phyloP scores from a whole-genome alignment of 2,797 vertebrate genomes.

The Geotrypetes seraphini region DNA sequence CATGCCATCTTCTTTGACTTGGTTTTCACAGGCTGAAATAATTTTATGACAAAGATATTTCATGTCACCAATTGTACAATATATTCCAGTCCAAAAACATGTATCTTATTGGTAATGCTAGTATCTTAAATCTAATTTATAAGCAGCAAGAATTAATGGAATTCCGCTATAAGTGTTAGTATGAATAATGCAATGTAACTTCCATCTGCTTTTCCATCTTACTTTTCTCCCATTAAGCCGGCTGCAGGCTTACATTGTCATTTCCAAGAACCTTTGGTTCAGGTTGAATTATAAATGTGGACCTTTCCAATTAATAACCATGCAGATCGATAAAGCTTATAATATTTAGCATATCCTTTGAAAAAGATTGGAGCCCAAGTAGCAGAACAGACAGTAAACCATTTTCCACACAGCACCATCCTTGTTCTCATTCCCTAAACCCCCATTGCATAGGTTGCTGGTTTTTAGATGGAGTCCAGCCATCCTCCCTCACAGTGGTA shows the following conservation, averaged over 20 bases:
- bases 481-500: no score
- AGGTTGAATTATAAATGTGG: slow-evolving; percentile 31
- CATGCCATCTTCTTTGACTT: no score
- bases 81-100: no score
- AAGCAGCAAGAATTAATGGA: slow-evolving; percentile 17
- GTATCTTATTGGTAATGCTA: no score
- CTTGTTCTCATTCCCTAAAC: no score
- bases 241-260: slow-evolving; percentile 35
- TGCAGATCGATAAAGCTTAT: slow-evolving; percentile 33
- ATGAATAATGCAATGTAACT: slow-evolving; percentile 39
- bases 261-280: slow-evolving; percentile 33
- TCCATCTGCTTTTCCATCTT: slow-evolving; percentile 10
- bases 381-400: no score
- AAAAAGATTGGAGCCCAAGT: slow-evolving; percentile 29
- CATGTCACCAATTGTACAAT: no score
- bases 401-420: no score
- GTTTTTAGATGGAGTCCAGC: no score
- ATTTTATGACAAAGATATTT: no score
- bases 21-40: no score
- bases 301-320: slow-evolving; percentile 29
- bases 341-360: slow-evolving; percentile 23
- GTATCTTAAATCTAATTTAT: neutral
- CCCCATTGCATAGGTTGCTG: no score
- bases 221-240: slow-evolving; percentile 18
- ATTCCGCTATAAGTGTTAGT: slow-evolving; percentile 11